phyloP scores from a whole-genome alignment of 1,140 invertebrate genomes.

The Bombus sibiricus region DNA sequence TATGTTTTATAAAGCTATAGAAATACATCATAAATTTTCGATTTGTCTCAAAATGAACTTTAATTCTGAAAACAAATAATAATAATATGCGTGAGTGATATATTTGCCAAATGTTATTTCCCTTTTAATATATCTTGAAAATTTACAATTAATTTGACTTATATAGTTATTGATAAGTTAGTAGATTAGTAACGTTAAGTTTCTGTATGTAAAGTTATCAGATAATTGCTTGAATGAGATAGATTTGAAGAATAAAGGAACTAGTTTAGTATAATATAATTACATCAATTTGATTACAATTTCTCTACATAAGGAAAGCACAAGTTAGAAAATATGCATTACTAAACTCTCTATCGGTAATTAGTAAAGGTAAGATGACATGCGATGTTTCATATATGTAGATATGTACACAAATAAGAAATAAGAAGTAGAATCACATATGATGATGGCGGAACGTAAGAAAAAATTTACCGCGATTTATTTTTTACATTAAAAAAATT shows the following conservation, averaged over 20 bases:
- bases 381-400: background rate
- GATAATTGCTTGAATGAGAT: background rate
- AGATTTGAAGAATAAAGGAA: background rate
- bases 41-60: background rate
- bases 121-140: background rate
- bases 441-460: background rate
- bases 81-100: background rate
- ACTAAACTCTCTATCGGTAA: too few species aligned
- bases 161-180: background rate
- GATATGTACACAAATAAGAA: background rate
- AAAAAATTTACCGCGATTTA: too few species aligned
- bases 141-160: background rate
- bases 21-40: background rate
- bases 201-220: background rate
- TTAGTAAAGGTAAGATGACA: background rate
- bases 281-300: background rate
- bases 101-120: background rate
- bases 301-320: background rate
- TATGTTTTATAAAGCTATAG: background rate
- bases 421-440: background rate
- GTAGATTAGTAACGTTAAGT: background rate
- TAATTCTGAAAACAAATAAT: background rate
- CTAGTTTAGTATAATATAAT: background rate
- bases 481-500: background rate
- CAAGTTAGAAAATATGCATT: background rate